A percentile compares a stretch with the other conserved stretches of the same genome.
Evolutionary conservation across 2,113 vertebrate genomes (phyloP).

Genomic region (Ciconia boyciana): DNA sequence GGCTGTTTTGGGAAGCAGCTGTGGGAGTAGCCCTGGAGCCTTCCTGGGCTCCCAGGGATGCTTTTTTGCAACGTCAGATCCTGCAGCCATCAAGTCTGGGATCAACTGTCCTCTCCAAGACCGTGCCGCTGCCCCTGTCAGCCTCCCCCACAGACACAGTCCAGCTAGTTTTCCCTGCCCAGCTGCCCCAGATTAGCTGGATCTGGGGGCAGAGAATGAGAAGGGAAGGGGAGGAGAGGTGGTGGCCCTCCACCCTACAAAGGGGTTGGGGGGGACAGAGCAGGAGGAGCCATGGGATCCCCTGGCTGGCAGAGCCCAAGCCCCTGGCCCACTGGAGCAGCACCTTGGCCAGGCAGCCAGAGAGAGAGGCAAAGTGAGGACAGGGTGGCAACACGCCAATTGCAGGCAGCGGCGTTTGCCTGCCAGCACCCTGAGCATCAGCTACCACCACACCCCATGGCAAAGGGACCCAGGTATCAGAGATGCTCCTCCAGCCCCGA

Average conservation of each 20-base stretch:
- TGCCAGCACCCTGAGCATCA: neutral
- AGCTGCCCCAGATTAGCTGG: neutral
- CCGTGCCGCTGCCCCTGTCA: neutral
- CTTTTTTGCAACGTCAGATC: neutral
- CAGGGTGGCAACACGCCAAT: neutral
- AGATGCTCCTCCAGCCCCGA: neutral
- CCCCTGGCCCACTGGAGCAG: neutral
- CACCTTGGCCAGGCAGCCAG: neutral
- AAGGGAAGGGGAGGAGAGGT: neutral
- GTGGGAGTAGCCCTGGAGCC: neutral
- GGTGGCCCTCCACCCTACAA: neutral
- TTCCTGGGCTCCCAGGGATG: neutral
- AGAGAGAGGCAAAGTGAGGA: neutral
- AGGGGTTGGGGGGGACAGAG: neutral
- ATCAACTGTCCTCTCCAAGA: neutral
- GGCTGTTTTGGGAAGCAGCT: neutral
- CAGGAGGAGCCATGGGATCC: neutral
- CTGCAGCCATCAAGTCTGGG: neutral
- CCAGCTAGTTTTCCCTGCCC: neutral
- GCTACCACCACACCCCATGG: rapidly evolving
- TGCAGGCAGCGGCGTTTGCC: neutral
- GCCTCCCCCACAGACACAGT: neutral
- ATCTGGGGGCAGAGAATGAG: neutral
- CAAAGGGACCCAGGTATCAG: neutral
- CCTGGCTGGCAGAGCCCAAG: neutral